These are phyloP conservation scores for Sebastolobus altivelis DNA, from an alignment of 2,797 vertebrate species.

Conservation along the genomic window DNA sequence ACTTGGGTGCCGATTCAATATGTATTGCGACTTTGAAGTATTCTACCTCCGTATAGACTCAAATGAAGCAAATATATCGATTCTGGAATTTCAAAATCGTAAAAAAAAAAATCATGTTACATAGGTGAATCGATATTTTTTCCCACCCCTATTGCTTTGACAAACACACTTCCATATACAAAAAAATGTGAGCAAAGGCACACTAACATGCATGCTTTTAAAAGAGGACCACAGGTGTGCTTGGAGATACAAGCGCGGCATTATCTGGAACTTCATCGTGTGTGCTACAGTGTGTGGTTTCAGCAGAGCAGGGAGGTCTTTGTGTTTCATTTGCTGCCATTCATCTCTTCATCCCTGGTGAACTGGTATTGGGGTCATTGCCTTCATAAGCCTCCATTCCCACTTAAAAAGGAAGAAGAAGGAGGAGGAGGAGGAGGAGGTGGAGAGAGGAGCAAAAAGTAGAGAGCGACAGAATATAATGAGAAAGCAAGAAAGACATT, in stretches of 20 bases:
- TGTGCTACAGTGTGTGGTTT: conserved; percentile 42
- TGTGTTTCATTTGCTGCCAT: conserved; percentile 59
- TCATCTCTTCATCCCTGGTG: conserved; percentile 53
- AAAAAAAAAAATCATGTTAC: no score
- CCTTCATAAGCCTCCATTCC: conserved; percentile 68
- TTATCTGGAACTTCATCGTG: conserved; percentile 28
- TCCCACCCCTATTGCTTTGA: neutral
- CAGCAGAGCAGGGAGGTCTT: conserved; percentile 43
- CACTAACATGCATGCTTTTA: neutral
- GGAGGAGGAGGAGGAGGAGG: neutral
- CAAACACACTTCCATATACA: conserved; percentile 9
- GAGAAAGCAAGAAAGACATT: conserved; percentile 63
- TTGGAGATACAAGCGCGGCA: neutral
- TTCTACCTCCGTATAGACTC: no score
- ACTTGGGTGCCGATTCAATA: no score
- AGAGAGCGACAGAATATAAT: conserved; percentile 47
- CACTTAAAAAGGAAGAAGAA: conserved; percentile 45
- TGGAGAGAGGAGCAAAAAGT: conserved; percentile 23
- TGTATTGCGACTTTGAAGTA: no score
- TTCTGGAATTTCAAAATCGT: no score
- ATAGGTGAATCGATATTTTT: no score
- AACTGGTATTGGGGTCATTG: conserved; percentile 72
- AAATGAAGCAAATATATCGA: no score
- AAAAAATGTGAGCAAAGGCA: conserved; percentile 9
- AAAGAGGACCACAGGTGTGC: conserved; percentile 52